Evolutionary conservation across 2,797 vertebrate species (phyloP).

Genomic region (Micromesistius poutassou): DNA sequence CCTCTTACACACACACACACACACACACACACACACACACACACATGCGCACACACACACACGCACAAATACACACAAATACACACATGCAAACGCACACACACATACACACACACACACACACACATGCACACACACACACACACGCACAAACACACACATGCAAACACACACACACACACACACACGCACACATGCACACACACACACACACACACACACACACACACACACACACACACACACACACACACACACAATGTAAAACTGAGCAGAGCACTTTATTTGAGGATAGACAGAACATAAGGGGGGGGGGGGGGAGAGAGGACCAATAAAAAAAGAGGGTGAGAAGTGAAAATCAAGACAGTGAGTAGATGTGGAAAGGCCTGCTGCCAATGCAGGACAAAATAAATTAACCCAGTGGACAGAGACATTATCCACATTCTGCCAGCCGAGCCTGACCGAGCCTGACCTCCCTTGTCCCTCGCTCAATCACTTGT

Average conservation of each 20-base stretch:
- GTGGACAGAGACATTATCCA: constrained; percentile 48
- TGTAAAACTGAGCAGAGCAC: background rate
- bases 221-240: constrained; percentile 9
- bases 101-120: constrained; percentile 7
- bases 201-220: constrained; percentile 2
- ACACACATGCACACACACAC: constrained; percentile 5
- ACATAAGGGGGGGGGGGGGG: constrained; percentile 37
- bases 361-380: background rate
- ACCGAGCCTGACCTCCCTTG: background rate
- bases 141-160: constrained; percentile 9
- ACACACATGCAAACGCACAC: no score
- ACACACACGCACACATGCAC: constrained; percentile 7
- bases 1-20: background rate
- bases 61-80: no score
- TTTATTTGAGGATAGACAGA: constrained; percentile 30
- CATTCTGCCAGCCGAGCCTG: constrained; percentile 2
- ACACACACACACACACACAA: constrained; percentile 7
- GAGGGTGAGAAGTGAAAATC: no score
- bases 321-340: constrained; percentile 32
- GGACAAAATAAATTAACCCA: background rate
- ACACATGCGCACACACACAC: constrained; percentile 10
- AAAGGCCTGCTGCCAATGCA: background rate
- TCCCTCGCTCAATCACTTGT: background rate
- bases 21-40: constrained; percentile 8
- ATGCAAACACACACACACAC: background rate